Percentiles rank a stretch among this genome's conserved stretches.
Evolutionary conservation across 2,888 invertebrate genomes (phyloP).

Genomic region (Leucania comma): DNA sequence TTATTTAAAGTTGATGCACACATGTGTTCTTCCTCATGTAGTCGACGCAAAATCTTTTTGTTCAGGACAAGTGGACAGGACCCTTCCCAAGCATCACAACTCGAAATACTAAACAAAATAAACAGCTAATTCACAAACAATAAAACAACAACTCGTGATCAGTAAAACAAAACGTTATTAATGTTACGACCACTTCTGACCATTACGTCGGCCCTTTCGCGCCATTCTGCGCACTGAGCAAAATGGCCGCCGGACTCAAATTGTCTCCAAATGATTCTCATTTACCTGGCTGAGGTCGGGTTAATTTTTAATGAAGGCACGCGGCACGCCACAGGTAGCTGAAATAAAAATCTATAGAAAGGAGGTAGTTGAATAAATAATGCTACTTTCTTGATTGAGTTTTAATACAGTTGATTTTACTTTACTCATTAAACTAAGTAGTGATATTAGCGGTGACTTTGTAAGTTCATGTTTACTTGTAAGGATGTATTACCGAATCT

Average conservation of each 20-base stretch:
- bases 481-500: neutral
- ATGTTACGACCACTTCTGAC: constrained; percentile 28
- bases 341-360: constrained; percentile 13
- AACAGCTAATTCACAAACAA: constrained; percentile 19
- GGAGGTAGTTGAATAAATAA: constrained; percentile 27
- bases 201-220: constrained; percentile 23
- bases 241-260: constrained; percentile 46
- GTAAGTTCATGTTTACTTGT: neutral
- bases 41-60: no score
- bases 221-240: constrained; percentile 32
- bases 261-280: constrained; percentile 55
- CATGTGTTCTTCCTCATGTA: neutral
- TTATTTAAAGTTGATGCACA: no score
- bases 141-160: constrained; percentile 15
- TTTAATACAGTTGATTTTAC: constrained; percentile 1
- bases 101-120: neutral
- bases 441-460: neutral
- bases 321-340: constrained; percentile 29
- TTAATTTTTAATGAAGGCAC: constrained; percentile 55
- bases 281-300: constrained; percentile 51
- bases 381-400: constrained; percentile 33
- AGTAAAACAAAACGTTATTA: constrained; percentile 47
- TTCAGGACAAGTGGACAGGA: no score
- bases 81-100: neutral
- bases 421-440: neutral